Evolutionary conservation across 2,797 vertebrate species (phyloP).

Genomic region (Pseudochromis fuscus): DNA sequence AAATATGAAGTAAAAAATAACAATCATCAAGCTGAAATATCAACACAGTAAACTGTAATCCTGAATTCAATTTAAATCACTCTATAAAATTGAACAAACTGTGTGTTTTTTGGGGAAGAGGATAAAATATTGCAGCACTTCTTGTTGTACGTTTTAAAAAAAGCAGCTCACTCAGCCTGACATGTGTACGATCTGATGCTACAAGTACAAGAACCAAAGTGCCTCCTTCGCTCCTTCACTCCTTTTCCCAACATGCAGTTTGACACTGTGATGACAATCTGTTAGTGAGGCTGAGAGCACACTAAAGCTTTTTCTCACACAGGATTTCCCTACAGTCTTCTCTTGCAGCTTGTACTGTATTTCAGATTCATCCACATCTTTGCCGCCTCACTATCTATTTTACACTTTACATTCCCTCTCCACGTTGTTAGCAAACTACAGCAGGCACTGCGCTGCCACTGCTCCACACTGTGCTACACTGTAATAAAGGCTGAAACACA

Average conservation of each 20-base stretch:
- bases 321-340: conserved; percentile 33
- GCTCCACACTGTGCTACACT: background rate
- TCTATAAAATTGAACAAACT: background rate
- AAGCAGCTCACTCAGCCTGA: conserved; percentile 19
- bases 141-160: conserved; percentile 7
- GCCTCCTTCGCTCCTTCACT: background rate
- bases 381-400: conserved; percentile 20
- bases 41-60: background rate
- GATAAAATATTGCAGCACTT: background rate
- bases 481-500: conserved; percentile 40
- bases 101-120: background rate
- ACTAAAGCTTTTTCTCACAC: conserved; percentile 24
- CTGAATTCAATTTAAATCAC: background rate
- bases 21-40: background rate
- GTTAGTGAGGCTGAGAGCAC: conserved; percentile 40
- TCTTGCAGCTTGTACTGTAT: conserved; percentile 12
- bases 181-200: conserved; percentile 34
- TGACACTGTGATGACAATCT: conserved; percentile 51
- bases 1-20: background rate
- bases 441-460: conserved; percentile 9
- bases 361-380: conserved; percentile 35
- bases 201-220: conserved; percentile 31
- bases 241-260: conserved; percentile 31
- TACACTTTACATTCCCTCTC: conserved; percentile 28
- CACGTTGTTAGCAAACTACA: conserved; percentile 40